A percentile compares a stretch with the other conserved stretches of the same genome.
Conservation (phyloP, 2,113 vertebrate species). For the Mirza zaza region DNA sequence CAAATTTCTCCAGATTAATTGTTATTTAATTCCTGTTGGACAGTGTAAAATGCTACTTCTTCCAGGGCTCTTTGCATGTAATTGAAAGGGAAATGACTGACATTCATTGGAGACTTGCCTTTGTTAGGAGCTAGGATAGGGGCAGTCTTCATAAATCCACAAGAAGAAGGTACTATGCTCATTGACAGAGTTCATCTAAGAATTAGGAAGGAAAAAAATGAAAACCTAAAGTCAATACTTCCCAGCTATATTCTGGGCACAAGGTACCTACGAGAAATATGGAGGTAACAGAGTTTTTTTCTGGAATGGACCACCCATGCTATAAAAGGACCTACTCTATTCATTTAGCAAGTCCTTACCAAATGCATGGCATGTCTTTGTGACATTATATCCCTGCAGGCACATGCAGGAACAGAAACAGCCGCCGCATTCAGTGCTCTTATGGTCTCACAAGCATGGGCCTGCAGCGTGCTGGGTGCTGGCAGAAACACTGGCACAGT, state of each 20-base stretch:
- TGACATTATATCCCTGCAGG: background rate
- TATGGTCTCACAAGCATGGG: fast-evolving
- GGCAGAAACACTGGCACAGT: background rate
- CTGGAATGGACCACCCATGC: background rate
- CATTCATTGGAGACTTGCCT: background rate
- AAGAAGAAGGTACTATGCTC: background rate
- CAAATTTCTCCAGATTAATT: background rate
- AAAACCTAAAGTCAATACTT: background rate
- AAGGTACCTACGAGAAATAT: background rate
- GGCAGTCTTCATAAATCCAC: background rate
- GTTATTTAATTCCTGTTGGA: background rate
- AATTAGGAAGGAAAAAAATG: background rate
- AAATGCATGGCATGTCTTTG: background rate
- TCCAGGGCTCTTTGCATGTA: background rate
- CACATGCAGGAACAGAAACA: background rate
- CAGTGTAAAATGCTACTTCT: background rate
- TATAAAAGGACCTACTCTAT: background rate
- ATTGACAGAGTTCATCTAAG: background rate
- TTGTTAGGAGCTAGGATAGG: background rate
- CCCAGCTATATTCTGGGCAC: background rate
- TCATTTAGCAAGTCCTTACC: background rate
- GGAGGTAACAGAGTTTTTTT: background rate
- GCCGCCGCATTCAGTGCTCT: no score
- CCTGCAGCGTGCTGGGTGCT: fast-evolving
- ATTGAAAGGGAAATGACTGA: background rate